Evolutionary conservation across 2,113 vertebrate genomes (phyloP).

Genomic region (Aegithalos caudatus): DNA sequence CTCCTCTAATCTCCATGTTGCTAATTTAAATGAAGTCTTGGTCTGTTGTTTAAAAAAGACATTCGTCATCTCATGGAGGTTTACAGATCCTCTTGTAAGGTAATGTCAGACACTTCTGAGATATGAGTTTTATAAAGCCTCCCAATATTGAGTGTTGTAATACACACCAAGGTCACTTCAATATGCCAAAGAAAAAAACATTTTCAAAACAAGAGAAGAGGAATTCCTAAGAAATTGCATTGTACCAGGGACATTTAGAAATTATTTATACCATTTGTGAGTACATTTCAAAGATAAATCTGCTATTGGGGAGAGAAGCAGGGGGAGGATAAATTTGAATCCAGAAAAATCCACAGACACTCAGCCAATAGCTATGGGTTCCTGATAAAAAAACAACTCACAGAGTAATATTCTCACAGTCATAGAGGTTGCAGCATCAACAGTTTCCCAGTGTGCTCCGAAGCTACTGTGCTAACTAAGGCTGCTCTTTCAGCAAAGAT

Average conservation of each 20-base stretch:
- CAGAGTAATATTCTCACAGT: conserved; percentile 66
- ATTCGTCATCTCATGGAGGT: conserved; percentile 80
- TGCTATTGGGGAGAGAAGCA: conserved; percentile 18
- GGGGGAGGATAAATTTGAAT: conserved; percentile 49
- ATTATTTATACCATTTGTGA: conserved; percentile 66
- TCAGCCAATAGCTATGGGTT: conserved; percentile 67
- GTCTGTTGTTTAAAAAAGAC: conserved; percentile 85
- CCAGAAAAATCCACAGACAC: conserved; percentile 66
- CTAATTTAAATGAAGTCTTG: conserved; percentile 86
- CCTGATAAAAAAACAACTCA: conserved; percentile 67
- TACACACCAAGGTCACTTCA: conserved; percentile 79
- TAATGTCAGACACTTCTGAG: conserved; percentile 84
- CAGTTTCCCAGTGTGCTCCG: conserved; percentile 55
- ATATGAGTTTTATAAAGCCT: conserved; percentile 81
- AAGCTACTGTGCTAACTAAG: conserved; percentile 63
- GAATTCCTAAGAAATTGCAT: conserved; percentile 67
- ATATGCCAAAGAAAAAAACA: conserved; percentile 40
- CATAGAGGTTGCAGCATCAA: conserved; percentile 65
- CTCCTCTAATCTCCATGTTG: conserved; percentile 82
- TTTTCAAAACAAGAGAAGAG: conserved; percentile 63
- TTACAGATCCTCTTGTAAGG: conserved; percentile 83
- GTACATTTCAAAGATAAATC: conserved; percentile 67
- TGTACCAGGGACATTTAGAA: conserved; percentile 38
- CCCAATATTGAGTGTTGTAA: conserved; percentile 75
- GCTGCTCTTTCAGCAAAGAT: conserved; percentile 69